Conservation (phyloP, 2,888 invertebrate genomes). For the Cataglyphis cursor region DNA sequence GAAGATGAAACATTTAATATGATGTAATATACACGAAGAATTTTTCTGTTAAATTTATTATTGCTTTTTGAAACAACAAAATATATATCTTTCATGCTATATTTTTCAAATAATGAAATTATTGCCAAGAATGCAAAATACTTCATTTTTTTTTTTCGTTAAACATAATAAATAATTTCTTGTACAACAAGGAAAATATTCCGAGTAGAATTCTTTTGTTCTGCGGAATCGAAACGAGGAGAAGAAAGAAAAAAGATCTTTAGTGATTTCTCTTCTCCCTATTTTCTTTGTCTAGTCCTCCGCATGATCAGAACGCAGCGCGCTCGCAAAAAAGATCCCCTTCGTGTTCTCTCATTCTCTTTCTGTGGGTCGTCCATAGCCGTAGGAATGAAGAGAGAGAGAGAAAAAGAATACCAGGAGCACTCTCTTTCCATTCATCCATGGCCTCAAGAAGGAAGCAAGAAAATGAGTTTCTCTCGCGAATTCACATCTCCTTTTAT, state of each 20-base stretch:
- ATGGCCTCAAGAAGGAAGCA: slow-evolving; percentile 51
- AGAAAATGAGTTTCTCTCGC: slow-evolving; percentile 48
- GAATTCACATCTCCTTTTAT: slow-evolving; percentile 22
- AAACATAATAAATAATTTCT: slow-evolving; percentile 27
- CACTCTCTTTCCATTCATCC: slow-evolving; percentile 38
- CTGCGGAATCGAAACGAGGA: slow-evolving; percentile 7
- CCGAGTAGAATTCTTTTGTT: slow-evolving; percentile 32
- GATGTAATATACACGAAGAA: background rate
- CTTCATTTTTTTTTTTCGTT: background rate
- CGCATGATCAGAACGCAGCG: slow-evolving; percentile 22
- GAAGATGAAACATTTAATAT: background rate
- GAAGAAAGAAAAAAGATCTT: slow-evolving; percentile 4
- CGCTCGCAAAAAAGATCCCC: slow-evolving; percentile 34
- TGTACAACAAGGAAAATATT: slow-evolving; percentile 11
- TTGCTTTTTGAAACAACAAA: background rate
- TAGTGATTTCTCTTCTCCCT: slow-evolving; percentile 14
- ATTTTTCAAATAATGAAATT: background rate
- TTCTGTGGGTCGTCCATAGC: slow-evolving; percentile 22
- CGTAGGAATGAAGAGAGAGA: slow-evolving; percentile 26
- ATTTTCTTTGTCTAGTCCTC: slow-evolving; percentile 46
- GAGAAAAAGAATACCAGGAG: slow-evolving; percentile 28
- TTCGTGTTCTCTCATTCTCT: slow-evolving; percentile 43
- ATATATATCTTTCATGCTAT: background rate
- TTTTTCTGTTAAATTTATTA: background rate
- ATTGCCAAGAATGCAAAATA: background rate